phyloP scores from a whole-genome alignment of 2,888 invertebrate genomes.

The Molorchus minor region DNA sequence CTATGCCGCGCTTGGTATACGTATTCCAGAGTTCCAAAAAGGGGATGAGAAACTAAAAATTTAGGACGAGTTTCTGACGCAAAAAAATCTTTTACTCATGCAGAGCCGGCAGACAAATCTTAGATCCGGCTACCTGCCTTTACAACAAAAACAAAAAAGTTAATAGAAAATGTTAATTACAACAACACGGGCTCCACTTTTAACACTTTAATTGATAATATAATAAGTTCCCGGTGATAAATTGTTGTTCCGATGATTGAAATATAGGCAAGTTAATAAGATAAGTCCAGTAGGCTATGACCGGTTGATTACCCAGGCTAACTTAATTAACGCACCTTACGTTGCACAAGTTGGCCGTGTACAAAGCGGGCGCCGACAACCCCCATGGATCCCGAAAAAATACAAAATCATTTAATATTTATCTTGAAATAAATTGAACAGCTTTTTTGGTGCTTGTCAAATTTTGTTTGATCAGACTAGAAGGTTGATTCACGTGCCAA shows the following conservation, averaged over 20 bases:
- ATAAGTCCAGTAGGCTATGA: constrained; percentile 45
- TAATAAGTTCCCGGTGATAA: constrained; percentile 40
- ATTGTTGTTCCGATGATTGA: constrained; percentile 45
- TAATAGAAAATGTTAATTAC: constrained; percentile 15
- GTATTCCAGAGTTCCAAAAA: too few relatives aligned
- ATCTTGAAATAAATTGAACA: too few relatives aligned
- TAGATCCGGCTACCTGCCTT: background rate
- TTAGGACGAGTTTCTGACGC: too few relatives aligned
- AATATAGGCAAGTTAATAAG: constrained; percentile 47
- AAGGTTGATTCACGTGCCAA: too few relatives aligned
- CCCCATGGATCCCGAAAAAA: too few relatives aligned
- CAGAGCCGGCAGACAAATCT: too few relatives aligned
- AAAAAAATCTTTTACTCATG: too few relatives aligned
- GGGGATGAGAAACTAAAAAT: too few relatives aligned
- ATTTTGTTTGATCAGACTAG: too few relatives aligned
- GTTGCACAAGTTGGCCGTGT: constrained; percentile 39
- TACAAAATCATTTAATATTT: too few relatives aligned
- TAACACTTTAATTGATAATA: constrained; percentile 36
- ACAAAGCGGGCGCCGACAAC: constrained; percentile 38
- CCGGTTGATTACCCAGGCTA: constrained; percentile 41
- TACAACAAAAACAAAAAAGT: constrained; percentile 1
- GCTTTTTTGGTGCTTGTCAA: too few relatives aligned
- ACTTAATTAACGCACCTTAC: constrained; percentile 46
- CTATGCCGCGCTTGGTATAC: too few relatives aligned
- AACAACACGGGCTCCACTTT: constrained; percentile 18